Percentiles rank a stretch among this genome's conserved stretches.
Conservation (phyloP, 2,797 vertebrate species). For the Rallus crepitans region DNA sequence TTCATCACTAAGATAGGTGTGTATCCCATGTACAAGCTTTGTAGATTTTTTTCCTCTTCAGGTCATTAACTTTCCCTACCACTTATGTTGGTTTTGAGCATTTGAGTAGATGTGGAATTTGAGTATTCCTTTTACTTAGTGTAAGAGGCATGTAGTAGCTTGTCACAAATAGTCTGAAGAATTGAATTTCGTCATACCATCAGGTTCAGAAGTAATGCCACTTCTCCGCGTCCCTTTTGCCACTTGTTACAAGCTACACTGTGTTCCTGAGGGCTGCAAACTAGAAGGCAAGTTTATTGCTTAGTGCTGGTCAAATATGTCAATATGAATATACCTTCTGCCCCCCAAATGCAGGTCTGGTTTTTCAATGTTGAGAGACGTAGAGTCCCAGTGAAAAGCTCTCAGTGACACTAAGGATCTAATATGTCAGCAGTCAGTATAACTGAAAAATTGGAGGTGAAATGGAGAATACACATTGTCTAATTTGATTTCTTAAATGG, state of each 20-base stretch:
- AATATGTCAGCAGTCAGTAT: not conserved
- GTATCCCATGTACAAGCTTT: not conserved
- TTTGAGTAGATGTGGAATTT: not conserved
- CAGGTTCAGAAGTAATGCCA: not conserved
- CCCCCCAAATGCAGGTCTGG: not conserved
- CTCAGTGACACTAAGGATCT: not conserved
- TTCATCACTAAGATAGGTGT: not conserved
- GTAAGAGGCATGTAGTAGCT: not conserved
- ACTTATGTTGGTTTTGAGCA: not conserved
- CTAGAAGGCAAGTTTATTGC: not conserved
- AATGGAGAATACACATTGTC: not conserved
- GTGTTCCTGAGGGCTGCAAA: not conserved
- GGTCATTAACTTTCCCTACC: not conserved
- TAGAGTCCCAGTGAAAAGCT: not conserved
- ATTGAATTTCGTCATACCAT: not conserved
- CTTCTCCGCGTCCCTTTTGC: not conserved
- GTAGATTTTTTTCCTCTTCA: not conserved
- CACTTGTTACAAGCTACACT: not conserved
- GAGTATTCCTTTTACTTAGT: no score
- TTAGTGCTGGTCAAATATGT: not conserved
- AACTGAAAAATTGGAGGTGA: not conserved
- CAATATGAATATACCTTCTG: not conserved
- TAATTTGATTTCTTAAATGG: not conserved
- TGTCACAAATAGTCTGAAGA: not conserved
- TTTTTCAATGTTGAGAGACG: not conserved